Percentiles rank a stretch among this genome's conserved stretches.
Conservation (phyloP, 2,888 invertebrate species). For the Actias luna region DNA sequence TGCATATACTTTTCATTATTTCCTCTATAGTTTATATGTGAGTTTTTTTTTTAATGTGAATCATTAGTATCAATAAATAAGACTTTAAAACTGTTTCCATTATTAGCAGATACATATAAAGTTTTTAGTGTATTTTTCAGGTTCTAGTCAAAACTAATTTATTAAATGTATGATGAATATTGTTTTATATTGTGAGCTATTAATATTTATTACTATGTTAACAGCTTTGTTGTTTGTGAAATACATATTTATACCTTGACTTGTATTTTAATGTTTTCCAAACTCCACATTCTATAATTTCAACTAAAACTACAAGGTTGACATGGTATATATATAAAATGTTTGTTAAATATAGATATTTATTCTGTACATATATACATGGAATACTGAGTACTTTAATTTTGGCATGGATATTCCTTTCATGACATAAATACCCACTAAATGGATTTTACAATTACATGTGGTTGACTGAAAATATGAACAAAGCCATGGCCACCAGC, state of each 20-base stretch:
- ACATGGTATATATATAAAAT: no score
- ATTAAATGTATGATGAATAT: not conserved
- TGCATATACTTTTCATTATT: not conserved
- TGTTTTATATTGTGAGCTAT: not conserved
- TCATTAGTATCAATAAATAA: not conserved
- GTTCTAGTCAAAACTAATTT: not conserved
- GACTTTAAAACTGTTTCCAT: no score
- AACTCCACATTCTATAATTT: not conserved
- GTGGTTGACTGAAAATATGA: no score
- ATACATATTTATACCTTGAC: not conserved
- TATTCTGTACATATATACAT: no score
- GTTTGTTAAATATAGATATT: no score
- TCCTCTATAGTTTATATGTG: not conserved
- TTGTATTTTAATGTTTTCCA: not conserved
- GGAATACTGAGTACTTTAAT: no score
- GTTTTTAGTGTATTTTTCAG: not conserved
- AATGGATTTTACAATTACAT: no score
- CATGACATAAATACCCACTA: no score
- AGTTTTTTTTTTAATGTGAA: not conserved
- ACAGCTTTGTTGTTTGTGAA: constrained; percentile 8
- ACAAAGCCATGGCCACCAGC: no score
- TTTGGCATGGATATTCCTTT: no score
- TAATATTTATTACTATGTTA: not conserved
- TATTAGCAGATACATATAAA: not conserved
- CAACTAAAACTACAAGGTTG: not conserved